These are phyloP conservation scores for Hydrozoanthus gracilis DNA, from an alignment of 92 coral and sea anemone genomes.

Conservation along the genomic window DNA sequence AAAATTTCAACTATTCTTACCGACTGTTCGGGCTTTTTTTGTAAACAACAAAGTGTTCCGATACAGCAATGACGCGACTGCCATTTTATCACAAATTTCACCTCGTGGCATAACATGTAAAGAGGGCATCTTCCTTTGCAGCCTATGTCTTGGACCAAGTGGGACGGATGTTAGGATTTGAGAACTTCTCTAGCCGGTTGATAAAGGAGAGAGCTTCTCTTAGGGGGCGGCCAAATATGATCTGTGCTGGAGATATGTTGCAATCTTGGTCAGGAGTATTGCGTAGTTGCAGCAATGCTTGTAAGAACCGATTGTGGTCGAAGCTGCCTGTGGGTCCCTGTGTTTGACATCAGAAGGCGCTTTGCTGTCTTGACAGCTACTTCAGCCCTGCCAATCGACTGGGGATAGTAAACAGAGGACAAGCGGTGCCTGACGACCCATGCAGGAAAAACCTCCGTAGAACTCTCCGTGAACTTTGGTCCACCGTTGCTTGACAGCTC, in stretches of 20 bases:
- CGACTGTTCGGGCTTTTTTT: too few species aligned
- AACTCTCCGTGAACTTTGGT: not conserved
- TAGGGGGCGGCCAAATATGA: slow-evolving; percentile 51
- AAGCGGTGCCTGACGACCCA: slow-evolving; percentile 54
- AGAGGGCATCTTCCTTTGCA: slow-evolving; percentile 54
- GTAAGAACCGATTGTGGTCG: slow-evolving; percentile 47
- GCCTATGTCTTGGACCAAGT: slow-evolving; percentile 57
- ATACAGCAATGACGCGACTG: slow-evolving; percentile 37
- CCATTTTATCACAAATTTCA: too few species aligned
- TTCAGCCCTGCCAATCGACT: slow-evolving; percentile 49
- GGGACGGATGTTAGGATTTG: slow-evolving; percentile 51
- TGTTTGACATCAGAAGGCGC: slow-evolving; percentile 51
- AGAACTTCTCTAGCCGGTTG: slow-evolving; percentile 57
- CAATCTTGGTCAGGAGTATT: slow-evolving; percentile 54
- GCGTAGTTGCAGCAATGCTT: slow-evolving; percentile 54
- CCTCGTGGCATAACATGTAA: too few species aligned
- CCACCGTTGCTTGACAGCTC: too few species aligned
- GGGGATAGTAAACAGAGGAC: slow-evolving; percentile 50
- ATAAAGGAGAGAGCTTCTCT: slow-evolving; percentile 46
- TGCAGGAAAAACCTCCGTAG: slow-evolving; percentile 28
- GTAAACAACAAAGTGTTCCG: not conserved
- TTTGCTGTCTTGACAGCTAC: slow-evolving; percentile 32
- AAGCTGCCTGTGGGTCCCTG: slow-evolving; percentile 56
- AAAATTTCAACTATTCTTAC: too few species aligned
- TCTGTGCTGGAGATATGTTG: slow-evolving; percentile 53